Percentiles rank a stretch among this genome's conserved stretches.
Evolutionary conservation across 2,888 invertebrate species (phyloP).

Genomic region (Aphodius sticticus): DNA sequence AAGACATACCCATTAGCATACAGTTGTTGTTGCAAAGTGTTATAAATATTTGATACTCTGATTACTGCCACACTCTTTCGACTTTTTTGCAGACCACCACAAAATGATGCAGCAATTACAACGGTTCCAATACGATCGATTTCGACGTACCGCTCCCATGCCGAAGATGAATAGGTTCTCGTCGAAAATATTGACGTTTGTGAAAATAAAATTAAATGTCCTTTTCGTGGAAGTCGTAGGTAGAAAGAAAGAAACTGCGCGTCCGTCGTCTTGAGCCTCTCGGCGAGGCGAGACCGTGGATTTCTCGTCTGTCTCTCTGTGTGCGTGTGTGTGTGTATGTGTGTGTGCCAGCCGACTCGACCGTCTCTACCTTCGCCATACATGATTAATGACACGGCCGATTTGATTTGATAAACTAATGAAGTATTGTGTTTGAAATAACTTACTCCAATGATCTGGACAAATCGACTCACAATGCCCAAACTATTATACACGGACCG

Average conservation of each 20-base stretch:
- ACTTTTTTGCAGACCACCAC: not conserved
- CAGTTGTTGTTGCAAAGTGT: too few species aligned
- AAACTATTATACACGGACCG: conserved; percentile 45
- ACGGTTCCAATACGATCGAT: not conserved
- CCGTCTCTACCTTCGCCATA: not conserved
- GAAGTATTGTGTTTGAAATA: conserved; percentile 59
- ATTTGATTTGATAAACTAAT: conserved; percentile 63
- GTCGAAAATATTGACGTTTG: not conserved
- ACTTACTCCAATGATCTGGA: conserved; percentile 45
- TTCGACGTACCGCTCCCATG: not conserved
- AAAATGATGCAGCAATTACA: not conserved
- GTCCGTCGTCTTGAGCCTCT: too few species aligned
- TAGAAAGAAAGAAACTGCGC: not conserved
- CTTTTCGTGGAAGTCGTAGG: conserved; percentile 20
- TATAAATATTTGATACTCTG: too few species aligned
- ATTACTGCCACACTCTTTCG: not conserved
- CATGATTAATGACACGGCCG: conserved; percentile 60
- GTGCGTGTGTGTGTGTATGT: not conserved
- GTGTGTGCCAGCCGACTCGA: not conserved
- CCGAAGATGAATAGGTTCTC: not conserved
- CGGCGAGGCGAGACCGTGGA: not conserved
- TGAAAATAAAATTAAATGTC: conserved; percentile 17
- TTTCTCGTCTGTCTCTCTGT: conserved; percentile 4
- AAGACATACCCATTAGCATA: too few species aligned
- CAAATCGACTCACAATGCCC: conserved; percentile 57